Percentiles rank a stretch among this genome's conserved stretches.
phyloP scores from a whole-genome alignment of 53 echinoderm and acorn worm species.

The Arbacia lixula region DNA sequence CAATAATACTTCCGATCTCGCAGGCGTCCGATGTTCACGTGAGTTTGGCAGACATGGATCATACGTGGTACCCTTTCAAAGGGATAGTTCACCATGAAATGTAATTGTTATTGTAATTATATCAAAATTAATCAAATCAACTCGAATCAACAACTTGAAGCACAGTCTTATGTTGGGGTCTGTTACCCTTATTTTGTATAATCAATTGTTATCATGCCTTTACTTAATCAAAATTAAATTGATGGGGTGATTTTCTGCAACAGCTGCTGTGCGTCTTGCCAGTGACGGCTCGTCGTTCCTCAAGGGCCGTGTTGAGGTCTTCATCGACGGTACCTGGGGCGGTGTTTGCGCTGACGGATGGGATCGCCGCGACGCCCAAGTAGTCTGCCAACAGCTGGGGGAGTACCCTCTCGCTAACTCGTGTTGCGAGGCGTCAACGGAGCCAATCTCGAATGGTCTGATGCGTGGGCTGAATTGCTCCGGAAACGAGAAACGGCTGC shows the following conservation, averaged over 20 bases:
- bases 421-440: conserved; percentile 30
- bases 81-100: too few relatives aligned
- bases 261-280: conserved; percentile 71
- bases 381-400: conserved; percentile 86
- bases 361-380: conserved; percentile 74
- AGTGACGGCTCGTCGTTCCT: conserved; percentile 46
- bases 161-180: too few relatives aligned
- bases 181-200: too few relatives aligned
- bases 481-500: conserved; percentile 66
- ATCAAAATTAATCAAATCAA: too few relatives aligned
- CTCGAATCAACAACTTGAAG: too few relatives aligned
- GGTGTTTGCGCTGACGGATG: conserved; percentile 70
- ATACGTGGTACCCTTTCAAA: too few relatives aligned
- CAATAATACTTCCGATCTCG: conserved; percentile 1
- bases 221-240: too few relatives aligned
- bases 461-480: conserved; percentile 58
- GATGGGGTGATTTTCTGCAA: too few relatives aligned
- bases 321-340: conserved; percentile 69
- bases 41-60: too few relatives aligned
- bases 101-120: too few relatives aligned
- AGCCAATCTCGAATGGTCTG: neutral
- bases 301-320: conserved; percentile 79
- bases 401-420: conserved; percentile 66
- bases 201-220: too few relatives aligned
- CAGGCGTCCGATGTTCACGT: conserved; percentile 44